Base-by-base conservation (phyloP, 2,113 vertebrate species). In the Triplophysa dalaica region DNA sequence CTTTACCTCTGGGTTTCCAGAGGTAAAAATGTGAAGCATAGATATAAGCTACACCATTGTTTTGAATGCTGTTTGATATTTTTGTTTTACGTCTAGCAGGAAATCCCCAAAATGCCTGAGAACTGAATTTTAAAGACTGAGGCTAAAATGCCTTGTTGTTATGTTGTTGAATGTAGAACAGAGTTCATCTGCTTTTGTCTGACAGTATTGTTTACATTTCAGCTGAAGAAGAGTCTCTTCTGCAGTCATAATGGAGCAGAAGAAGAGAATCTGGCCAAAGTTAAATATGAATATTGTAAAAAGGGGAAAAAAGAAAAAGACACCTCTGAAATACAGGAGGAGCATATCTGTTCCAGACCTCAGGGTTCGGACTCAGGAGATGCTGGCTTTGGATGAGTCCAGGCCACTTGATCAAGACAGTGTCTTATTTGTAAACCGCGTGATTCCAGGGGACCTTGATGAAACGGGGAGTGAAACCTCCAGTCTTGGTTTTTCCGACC, bases 331-430 rank as follows among this genome's bases (percentile, higher is more conserved):
- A 24, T 43, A 88, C 81, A 84, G 92, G 0, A 89, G 90, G 72
- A 94, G 93, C 52, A 83, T 92, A 33, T 94, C 93, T 0, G 91
- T 93, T 10, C 93, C 93, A 3, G 87, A 94, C 73, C 80, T 94
- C 0, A 72, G 84, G 10, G 10, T 83, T 2, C 50, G 79, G 4
- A 17, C 61, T 7, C 19, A 24, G 0, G 62, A 26, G 43, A 26
- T 63, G 38, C 3, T 43, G 33, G 56, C 58, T 63, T 48, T 63
- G 22, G 61, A 77, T 2, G 67, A 61, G 1, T 19, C 73, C 48
- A 11, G 21, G 16, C 70, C 81, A 7, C 77, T 65, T 24, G 64
- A 79, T 73, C 24, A 68, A 4, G 73, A 84, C 8, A 60, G 10
- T 0, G 0, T 70, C 58, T 83, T 13, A 61, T 81, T 84, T 61